Evolutionary conservation across 2,888 invertebrate species (phyloP).

Genomic region (Hydrotaea cyrtoneurina): DNA sequence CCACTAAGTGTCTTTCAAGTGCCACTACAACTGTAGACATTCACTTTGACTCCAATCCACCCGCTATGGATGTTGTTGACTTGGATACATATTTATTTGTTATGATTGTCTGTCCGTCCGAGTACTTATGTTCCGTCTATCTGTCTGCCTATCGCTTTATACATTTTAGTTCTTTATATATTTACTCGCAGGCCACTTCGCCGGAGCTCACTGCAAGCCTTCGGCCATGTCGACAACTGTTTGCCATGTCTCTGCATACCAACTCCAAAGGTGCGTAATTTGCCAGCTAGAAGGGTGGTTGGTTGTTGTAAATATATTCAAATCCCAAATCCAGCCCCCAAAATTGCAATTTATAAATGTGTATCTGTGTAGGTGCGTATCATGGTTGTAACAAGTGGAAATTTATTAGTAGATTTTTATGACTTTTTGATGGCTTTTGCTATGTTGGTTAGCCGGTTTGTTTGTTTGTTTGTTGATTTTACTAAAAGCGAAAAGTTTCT

Average conservation of each 20-base stretch:
- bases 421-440: constrained; percentile 53
- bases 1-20: constrained; percentile 9
- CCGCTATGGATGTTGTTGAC: neutral
- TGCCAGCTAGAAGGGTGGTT: constrained; percentile 8
- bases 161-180: constrained; percentile 32
- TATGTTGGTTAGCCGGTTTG: neutral
- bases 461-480: constrained; percentile 48
- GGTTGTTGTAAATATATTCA: constrained; percentile 21
- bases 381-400: constrained; percentile 32
- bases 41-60: neutral
- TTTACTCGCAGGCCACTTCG: constrained; percentile 27
- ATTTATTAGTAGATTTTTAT: constrained; percentile 57
- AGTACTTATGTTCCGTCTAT: neutral
- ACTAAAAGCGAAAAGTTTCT: constrained; percentile 38
- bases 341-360: constrained; percentile 39
- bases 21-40: neutral
- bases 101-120: neutral
- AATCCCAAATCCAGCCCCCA: constrained; percentile 14
- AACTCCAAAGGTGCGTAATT: constrained; percentile 7
- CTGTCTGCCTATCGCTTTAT: neutral
- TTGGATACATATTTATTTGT: neutral
- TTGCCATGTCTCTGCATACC: neutral
- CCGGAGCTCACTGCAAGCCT: too few relatives aligned
- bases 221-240: too few relatives aligned
- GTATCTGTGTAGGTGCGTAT: neutral